Base-by-base conservation (phyloP, 2,888 invertebrate species). In the Endotricha flammealis region DNA sequence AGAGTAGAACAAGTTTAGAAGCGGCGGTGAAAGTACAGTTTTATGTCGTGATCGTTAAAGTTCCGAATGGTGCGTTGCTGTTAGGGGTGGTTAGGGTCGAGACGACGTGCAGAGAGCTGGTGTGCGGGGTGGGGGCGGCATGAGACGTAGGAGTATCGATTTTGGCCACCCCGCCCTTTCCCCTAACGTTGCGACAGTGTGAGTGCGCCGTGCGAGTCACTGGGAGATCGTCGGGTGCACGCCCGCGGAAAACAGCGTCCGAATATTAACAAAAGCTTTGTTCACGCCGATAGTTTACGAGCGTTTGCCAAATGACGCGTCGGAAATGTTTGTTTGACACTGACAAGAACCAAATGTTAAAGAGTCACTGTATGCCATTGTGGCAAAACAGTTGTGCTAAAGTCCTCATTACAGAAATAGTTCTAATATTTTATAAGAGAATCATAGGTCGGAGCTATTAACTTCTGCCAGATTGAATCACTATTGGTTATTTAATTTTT, bases 71-170 rank as follows among this genome's bases (percentile, higher is more conserved):
- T 70, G 61, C 63, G 72, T 57, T 70, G 57, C 64, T 74, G 75
- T 80, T 81, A 59, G 69, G 81, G 79, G 75, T 82, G 81, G 83
- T 83, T 83, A 81, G 80, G 78, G 75, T 76, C 67, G 73, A 59
- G 65, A 65, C 68, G 53, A 72, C 64, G 66, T 60, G 60, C 58
- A 65, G 46, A 50, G 68, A 62, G 54, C 61, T 53, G 56, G 57
- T 44, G 58, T 38, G 77, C 64, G 81, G 73, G 75, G 75, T 58
- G 67, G 59, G 66, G 67, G 55, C 55, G 70, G 71, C 57, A 58
- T 68, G 80, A 79, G 79, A 74, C 79, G 82, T 71, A 73, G 75
- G 65, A 80, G 70, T 86, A 86, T 86, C 86, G 86, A 86, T 86
- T 85, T 86, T 83, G 67, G 75, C 64, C 73, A 71, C 77, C 73